Base-by-base conservation (phyloP, 2,888 invertebrate genomes). In the Nomada fabriciana region DNA sequence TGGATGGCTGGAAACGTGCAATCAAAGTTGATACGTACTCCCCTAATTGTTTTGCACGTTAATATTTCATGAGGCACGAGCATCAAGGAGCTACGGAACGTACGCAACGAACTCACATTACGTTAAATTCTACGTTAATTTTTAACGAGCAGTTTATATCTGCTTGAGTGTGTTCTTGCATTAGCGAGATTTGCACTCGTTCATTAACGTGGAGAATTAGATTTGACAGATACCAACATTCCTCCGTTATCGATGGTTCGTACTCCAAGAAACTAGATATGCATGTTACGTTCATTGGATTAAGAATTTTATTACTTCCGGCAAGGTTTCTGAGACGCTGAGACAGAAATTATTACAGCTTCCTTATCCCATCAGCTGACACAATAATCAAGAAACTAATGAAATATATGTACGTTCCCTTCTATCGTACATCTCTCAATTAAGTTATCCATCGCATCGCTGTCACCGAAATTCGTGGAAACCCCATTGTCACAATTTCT, bases 131-230 rank as follows among this genome's bases (percentile, higher is more conserved):
- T 76, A 71, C 76, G 59, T 83, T 68, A 61, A 53, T 52, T 80
- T 76, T 74, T 80, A 71, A 76, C 61, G 64, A 53, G 67, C 71
- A n/a, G 43, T n/a, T 53, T 53, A 25, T 57, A 73, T 42, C 81
- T 73, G 81, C 73, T 42, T 64, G 63, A 25, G 43, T 63, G 64
- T 76, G 50, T 63, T 64, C 50, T 71, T 50, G 52, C 53, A 76
- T 47, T 47, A 77, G 80, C 74, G 79, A 85, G 82, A 77, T 82
- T 85, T 78, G 74, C 65, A 79, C 74, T 74, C 73, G 63, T 71
- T 83, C 83, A 76, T 83, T 55, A 25, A 20, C 20, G 2, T 4
- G 13, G 23, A 1, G 10, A 23, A 55, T 20, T 23, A 55, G 25
- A 23, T 23, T 23, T 23, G 57, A 57, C 25, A 57, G n/a, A 53